phyloP scores from a whole-genome alignment of 2,113 vertebrate species.

The Nyctereutes procyonoides region DNA sequence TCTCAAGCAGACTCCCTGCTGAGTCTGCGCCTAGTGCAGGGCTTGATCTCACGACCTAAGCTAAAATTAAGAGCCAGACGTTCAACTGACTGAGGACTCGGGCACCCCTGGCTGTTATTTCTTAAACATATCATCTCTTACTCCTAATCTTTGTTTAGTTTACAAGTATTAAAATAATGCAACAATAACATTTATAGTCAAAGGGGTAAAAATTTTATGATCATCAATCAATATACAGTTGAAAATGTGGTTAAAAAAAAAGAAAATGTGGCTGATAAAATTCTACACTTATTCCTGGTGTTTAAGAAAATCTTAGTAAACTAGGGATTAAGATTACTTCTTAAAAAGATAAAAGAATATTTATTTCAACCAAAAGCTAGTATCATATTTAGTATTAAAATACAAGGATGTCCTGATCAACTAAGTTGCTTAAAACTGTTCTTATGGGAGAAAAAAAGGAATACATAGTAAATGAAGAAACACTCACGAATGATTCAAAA shows the following conservation, averaged over 20 bases:
- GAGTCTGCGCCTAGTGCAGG: not conserved
- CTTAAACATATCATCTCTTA: not conserved
- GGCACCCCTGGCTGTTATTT: not conserved
- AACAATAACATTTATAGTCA: conserved; percentile 22
- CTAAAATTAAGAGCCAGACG: not conserved
- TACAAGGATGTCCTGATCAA: not conserved
- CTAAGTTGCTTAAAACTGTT: not conserved
- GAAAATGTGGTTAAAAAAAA: not conserved
- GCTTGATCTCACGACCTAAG: not conserved
- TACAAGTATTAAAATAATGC: not conserved
- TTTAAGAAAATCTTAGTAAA: conserved; percentile 50
- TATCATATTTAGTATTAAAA: not conserved
- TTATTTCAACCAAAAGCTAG: conserved; percentile 18
- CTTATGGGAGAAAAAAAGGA: not conserved
- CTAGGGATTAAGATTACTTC: not conserved
- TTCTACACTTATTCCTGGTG: not conserved
- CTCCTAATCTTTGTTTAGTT: not conserved
- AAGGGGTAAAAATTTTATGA: conserved; percentile 25
- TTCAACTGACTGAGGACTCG: not conserved
- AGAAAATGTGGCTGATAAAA: not conserved
- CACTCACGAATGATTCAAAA: not conserved
- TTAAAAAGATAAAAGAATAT: not conserved
- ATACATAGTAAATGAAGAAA: not conserved
- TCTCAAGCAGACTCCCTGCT: not conserved
- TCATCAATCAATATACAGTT: not conserved